Evolutionary conservation across 2,888 invertebrate genomes (phyloP), one percentile per base, ranked within the genome.

Genomic region (Julus scanicus): DNA sequence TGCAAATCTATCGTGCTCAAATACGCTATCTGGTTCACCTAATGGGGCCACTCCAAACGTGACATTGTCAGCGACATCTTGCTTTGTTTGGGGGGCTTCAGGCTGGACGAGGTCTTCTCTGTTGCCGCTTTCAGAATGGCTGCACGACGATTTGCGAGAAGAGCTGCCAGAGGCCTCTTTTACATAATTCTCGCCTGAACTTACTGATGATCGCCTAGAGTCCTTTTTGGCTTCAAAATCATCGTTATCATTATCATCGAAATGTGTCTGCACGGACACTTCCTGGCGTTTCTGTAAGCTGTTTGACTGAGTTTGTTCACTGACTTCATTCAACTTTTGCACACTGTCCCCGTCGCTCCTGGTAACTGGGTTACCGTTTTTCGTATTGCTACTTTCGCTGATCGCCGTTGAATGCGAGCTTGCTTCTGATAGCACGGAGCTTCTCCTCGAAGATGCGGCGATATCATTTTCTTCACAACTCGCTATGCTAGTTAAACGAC

Each of bases 21-120:
- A 80, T 80, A 80, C 37, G 80, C 13, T 80, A 80, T 80, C 85
- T 8, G 85, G 85, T 85, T 85, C 85, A 85, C 85, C 85, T 85
- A 37, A 37, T 80, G 80, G 13, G 80, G 80, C 37, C 80, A 37
- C 80, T 8, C 29, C 80, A 20, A 80, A 80, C 9, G 37, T 37
- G 37, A 80, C 37, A 37, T 80, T 37, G 80, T 80, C 37, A 11
- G 80, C 13, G 37, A 3, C 80, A 9, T 37, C 80, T 1, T 37
- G 80, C 37, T 80, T 2, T 13, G 37, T 13, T 80, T 37, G 15
- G 13, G 80, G 80, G 37, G 80, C 29, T 29, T 80, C 13, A 11
- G 80, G 80, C 80, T 80, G 80, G 37, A 80, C 80, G 37, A 37
- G 9, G 37, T 80, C 80, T 37, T 80, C 80, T 29, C 80, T 11